Conservation (phyloP, 2,113 vertebrate genomes). For the Leucopsar rothschildi region DNA sequence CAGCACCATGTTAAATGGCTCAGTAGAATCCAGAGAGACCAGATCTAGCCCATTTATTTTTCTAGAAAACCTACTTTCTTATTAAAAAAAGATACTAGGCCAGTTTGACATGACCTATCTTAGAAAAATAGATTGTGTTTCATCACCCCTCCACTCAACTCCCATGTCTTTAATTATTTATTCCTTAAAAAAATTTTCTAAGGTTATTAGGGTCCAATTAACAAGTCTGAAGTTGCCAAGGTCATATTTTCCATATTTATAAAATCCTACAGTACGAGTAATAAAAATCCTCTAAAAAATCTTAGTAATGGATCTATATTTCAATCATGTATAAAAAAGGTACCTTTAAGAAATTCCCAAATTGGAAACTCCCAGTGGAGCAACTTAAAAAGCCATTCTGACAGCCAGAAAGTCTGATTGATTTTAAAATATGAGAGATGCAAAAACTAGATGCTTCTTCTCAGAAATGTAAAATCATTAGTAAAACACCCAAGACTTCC, state of each 20-base stretch:
- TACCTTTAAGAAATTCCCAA: not conserved
- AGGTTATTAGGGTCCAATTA: not conserved
- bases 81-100: slow-evolving; percentile 39
- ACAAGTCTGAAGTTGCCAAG: not conserved
- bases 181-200: not conserved
- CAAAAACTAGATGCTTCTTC: not conserved
- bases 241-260: not conserved
- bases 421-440: not conserved
- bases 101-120: slow-evolving; percentile 30
- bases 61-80: slow-evolving; percentile 44
- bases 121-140: not conserved
- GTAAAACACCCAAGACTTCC: not conserved
- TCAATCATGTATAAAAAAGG: not conserved
- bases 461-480: not conserved
- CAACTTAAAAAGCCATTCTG: not conserved
- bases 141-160: not conserved
- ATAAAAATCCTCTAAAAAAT: not conserved
- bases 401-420: not conserved
- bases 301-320: not conserved
- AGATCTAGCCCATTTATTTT: not conserved
- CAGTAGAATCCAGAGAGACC: slow-evolving; percentile 13
- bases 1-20: not conserved
- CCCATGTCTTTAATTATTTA: not conserved
- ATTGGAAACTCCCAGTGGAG: not conserved
- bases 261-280: not conserved